phyloP scores from a whole-genome alignment of 2,113 vertebrate genomes.

The Gadus macrocephalus region DNA sequence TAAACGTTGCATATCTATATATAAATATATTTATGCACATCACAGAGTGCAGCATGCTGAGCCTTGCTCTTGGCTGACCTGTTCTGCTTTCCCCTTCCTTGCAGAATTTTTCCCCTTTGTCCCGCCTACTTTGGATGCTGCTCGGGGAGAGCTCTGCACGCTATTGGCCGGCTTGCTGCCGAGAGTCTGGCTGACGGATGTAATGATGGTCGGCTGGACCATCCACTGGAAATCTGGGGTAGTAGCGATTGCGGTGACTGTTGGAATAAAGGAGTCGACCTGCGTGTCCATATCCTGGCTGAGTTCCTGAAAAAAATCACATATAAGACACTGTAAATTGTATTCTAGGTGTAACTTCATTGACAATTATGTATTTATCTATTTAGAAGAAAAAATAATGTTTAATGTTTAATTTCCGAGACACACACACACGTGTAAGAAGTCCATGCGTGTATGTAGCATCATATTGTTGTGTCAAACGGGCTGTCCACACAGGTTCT shows the following conservation, averaged over 20 bases:
- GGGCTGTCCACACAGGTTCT: conserved; percentile 16
- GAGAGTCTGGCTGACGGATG: conserved; percentile 83
- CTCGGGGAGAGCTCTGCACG: conserved; percentile 60
- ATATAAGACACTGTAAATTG: not conserved
- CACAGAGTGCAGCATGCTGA: not conserved
- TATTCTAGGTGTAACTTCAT: not conserved
- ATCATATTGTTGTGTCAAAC: not conserved
- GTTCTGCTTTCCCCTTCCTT: conserved; percentile 87
- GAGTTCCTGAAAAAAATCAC: conserved; percentile 75
- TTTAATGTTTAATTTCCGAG: too few species aligned
- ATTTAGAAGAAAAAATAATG: not conserved
- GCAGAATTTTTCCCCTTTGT: conserved; percentile 80
- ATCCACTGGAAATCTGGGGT: conserved; percentile 92
- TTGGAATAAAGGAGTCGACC: conserved; percentile 82
- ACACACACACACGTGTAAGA: too few species aligned
- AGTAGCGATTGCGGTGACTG: conserved; percentile 88
- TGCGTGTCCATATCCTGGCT: conserved; percentile 72
- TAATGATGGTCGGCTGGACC: conserved; percentile 87
- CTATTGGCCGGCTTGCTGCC: conserved; percentile 81
- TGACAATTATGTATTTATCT: not conserved
- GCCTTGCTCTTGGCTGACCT: conserved; percentile 61
- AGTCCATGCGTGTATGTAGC: not conserved
- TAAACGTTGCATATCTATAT: too few species aligned
- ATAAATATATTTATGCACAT: too few species aligned
- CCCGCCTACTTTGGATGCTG: conserved; percentile 75